Evolutionary conservation across 2,113 vertebrate genomes (phyloP).

Genomic region (Erythrocercus mccallii): DNA sequence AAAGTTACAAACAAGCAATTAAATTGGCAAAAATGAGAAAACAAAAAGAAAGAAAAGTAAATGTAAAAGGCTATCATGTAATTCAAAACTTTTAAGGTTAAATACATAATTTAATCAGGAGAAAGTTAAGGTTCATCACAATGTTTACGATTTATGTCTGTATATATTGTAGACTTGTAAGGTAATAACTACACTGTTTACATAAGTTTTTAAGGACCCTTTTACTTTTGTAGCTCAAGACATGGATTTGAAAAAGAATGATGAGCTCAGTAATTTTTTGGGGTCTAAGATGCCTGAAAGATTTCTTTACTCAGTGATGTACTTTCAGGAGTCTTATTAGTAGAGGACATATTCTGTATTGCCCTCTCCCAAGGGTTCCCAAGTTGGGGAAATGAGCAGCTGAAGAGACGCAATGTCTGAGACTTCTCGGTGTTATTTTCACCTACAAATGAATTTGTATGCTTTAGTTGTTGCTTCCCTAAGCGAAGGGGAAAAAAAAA

Average conservation of each 20-base stretch:
- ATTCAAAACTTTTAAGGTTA: neutral
- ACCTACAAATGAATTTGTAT: neutral
- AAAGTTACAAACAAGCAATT: neutral
- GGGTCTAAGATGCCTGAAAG: neutral
- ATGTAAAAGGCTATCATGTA: neutral
- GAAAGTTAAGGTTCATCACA: neutral
- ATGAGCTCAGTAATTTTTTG: neutral
- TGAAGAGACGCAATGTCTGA: neutral
- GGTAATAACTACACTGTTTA: neutral
- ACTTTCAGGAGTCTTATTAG: neutral
- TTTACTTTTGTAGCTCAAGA: neutral
- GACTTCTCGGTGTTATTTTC: neutral
- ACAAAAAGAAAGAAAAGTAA: neutral
- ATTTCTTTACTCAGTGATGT: neutral
- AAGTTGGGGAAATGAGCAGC: neutral
- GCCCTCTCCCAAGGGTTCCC: neutral
- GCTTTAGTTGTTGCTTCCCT: neutral
- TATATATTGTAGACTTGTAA: neutral
- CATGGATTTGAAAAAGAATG: neutral
- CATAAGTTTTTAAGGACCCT: neutral
- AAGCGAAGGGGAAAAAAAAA: neutral
- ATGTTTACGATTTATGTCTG: neutral
- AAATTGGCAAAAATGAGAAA: neutral
- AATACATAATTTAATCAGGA: neutral
- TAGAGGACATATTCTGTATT: neutral